Percentiles rank a stretch among this genome's conserved stretches.
Conservation (phyloP, 2,888 invertebrate genomes). For the Temnothorax rugatulus region DNA sequence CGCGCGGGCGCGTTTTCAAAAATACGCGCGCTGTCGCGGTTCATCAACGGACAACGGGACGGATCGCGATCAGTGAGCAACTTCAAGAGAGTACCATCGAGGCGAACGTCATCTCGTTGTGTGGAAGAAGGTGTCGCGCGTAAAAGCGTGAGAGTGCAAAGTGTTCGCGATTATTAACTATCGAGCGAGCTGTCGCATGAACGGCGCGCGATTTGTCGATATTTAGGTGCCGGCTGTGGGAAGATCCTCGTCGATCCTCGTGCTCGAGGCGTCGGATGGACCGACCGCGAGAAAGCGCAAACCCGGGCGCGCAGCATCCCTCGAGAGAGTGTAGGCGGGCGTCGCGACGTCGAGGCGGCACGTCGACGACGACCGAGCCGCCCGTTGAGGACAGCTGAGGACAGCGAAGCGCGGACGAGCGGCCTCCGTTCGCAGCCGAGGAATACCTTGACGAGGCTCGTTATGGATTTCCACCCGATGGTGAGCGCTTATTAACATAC, state of each 20-base stretch:
- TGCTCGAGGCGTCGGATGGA: slow-evolving; percentile 28
- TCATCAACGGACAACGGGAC: neutral
- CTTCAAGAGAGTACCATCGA: neutral
- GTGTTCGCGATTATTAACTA: neutral
- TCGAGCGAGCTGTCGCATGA: neutral
- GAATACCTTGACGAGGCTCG: slow-evolving; percentile 65
- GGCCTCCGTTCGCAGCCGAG: slow-evolving; percentile 9
- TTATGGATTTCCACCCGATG: slow-evolving; percentile 82
- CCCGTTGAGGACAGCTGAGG: slow-evolving; percentile 2
- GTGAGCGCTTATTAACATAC: slow-evolving; percentile 73
- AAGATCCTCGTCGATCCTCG: slow-evolving; percentile 12
- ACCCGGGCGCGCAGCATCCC: neutral
- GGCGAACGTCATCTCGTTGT: neutral
- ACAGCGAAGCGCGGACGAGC: neutral
- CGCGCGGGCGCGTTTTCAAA: slow-evolving; percentile 27
- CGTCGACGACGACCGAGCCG: slow-evolving; percentile 10
- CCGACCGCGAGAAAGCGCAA: slow-evolving; percentile 18
- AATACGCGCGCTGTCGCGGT: slow-evolving; percentile 32
- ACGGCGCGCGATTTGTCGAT: neutral
- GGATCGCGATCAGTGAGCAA: slow-evolving; percentile 14
- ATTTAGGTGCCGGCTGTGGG: too few relatives aligned
- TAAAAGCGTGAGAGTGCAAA: neutral
- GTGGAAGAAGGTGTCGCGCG: neutral
- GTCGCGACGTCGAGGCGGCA: slow-evolving; percentile 31
- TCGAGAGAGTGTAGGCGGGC: slow-evolving; percentile 14